These are phyloP conservation scores for Sylvietta virens DNA, from an alignment of 2,113 vertebrate species.

Conservation along the genomic window DNA sequence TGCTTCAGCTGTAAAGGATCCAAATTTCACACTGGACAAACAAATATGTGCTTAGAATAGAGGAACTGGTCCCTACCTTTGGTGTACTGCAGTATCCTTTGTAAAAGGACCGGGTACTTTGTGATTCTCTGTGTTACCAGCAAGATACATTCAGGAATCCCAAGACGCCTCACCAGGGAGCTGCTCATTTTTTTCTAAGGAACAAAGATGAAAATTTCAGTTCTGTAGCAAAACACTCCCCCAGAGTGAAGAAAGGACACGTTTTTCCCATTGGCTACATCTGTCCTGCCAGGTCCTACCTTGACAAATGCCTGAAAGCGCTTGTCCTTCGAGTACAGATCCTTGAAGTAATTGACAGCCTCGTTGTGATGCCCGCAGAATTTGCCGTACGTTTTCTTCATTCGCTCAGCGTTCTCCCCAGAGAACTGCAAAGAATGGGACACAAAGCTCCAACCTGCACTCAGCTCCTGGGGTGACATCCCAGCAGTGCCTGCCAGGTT, in stretches of 20 bases:
- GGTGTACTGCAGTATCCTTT: conserved; percentile 90
- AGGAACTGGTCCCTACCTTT: conserved; percentile 76
- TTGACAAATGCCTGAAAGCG: conserved; percentile 93
- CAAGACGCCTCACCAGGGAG: conserved; percentile 86
- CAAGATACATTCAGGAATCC: conserved; percentile 94
- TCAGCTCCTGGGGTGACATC: not conserved
- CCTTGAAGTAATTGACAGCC: conserved; percentile 93
- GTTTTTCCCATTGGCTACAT: accelerated
- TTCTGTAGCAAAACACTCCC: not conserved
- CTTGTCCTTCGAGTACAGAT: conserved; percentile 88
- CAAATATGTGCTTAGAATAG: not conserved
- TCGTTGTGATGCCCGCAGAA: conserved; percentile 97
- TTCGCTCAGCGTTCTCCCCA: conserved; percentile 80
- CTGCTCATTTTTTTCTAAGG: conserved; percentile 95
- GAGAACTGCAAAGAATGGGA: conserved; percentile 82
- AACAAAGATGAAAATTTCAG: not conserved
- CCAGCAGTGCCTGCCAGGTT: not conserved
- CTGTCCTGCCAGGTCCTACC: conserved; percentile 65
- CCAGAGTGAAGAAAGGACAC: not conserved
- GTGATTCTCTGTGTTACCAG: conserved; percentile 97
- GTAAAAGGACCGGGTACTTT: conserved; percentile 93
- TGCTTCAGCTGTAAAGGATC: not conserved
- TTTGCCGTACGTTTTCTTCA: conserved; percentile 90
- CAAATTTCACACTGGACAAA: not conserved
- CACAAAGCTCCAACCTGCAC: not conserved